Conservation (phyloP, 2,113 vertebrate species). For the Tylochromis polylepis region DNA sequence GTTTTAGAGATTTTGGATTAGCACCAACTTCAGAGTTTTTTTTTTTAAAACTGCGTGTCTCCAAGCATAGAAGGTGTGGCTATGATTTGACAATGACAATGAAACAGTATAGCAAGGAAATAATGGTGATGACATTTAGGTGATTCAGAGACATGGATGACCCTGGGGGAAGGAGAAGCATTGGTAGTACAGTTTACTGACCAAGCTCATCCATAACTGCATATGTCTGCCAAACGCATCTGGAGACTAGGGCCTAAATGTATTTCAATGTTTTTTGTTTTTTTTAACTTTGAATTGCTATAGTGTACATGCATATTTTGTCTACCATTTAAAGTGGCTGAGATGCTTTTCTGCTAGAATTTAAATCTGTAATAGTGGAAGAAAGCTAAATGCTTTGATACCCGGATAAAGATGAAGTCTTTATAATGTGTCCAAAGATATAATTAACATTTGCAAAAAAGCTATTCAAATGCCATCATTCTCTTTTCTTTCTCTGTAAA, state of each 20-base stretch:
- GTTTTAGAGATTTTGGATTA: slow-evolving; percentile 32
- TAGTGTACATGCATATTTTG: background rate
- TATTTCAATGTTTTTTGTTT: background rate
- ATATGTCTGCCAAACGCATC: background rate
- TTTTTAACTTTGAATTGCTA: background rate
- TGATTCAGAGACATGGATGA: background rate
- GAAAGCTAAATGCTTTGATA: background rate
- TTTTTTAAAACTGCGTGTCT: slow-evolving; percentile 16
- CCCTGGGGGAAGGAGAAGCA: background rate
- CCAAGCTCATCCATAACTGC: background rate
- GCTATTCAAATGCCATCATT: background rate
- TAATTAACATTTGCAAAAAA: background rate
- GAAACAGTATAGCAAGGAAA: background rate
- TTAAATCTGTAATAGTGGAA: background rate
- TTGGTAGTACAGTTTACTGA: background rate
- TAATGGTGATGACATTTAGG: background rate
- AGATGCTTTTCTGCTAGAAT: background rate
- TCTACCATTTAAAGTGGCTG: background rate
- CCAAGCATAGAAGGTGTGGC: background rate
- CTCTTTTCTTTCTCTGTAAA: background rate
- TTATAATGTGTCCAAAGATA: background rate
- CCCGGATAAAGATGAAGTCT: background rate
- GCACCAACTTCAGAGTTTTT: slow-evolving; percentile 52
- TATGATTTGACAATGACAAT: background rate
- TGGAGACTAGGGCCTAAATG: background rate